Conservation (phyloP, 2,888 invertebrate genomes). For the Ennomos fuscantarius region DNA sequence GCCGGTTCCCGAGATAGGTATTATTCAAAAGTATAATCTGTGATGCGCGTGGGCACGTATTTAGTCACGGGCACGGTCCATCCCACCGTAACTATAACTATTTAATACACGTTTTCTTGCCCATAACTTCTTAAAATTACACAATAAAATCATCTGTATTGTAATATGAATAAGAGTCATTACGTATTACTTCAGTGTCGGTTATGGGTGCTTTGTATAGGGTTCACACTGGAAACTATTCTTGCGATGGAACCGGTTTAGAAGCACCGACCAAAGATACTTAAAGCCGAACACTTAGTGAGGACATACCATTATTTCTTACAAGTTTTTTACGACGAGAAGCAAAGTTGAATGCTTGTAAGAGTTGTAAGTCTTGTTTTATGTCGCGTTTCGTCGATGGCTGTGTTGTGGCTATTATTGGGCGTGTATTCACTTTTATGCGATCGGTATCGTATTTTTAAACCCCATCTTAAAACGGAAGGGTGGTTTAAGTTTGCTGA, state of each 20-base stretch:
- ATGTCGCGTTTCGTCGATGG: constrained; percentile 30
- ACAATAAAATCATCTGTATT: constrained; percentile 24
- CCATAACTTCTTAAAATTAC: neutral
- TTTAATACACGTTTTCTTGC: constrained; percentile 58
- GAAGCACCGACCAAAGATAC: constrained; percentile 57
- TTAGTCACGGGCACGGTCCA: constrained; percentile 72
- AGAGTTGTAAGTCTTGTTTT: constrained; percentile 39
- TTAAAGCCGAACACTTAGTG: constrained; percentile 58
- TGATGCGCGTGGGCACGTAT: constrained; percentile 76
- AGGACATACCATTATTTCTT: constrained; percentile 58
- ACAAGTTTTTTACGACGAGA: constrained; percentile 41
- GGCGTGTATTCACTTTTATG: constrained; percentile 31
- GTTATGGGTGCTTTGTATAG: constrained; percentile 40
- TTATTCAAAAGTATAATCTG: constrained; percentile 66
- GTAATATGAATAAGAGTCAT: constrained; percentile 10
- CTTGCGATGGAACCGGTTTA: constrained; percentile 71
- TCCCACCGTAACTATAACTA: constrained; percentile 63
- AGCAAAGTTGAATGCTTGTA: constrained; percentile 39
- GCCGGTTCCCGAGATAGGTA: constrained; percentile 54
- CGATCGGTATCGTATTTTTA: constrained; percentile 19
- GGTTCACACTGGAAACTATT: constrained; percentile 67
- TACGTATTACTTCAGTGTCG: neutral
- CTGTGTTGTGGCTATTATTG: constrained; percentile 31
- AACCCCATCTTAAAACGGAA: neutral
- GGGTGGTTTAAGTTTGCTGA: neutral